phyloP scores from a whole-genome alignment of 2,797 vertebrate genomes.

The Cuniculus paca region DNA sequence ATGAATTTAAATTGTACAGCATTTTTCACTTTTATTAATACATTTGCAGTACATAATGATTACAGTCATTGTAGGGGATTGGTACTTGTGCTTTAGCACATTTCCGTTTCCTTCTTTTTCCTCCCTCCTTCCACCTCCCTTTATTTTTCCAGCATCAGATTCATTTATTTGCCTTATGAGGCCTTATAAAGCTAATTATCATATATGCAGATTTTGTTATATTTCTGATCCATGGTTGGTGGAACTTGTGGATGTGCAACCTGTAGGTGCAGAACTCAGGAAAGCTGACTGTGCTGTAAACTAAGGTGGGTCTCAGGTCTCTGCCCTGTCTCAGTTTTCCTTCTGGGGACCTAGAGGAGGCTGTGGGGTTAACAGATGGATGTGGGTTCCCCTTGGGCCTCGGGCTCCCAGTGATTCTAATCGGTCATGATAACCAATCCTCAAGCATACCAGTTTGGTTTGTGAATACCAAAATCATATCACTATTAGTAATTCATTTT shows the following conservation, averaged over 20 bases:
- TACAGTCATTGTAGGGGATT: neutral
- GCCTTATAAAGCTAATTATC: neutral
- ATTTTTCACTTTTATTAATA: neutral
- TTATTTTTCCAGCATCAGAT: neutral
- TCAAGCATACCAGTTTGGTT: neutral
- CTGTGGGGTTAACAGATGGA: neutral
- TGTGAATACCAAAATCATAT: neutral
- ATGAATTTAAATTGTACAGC: neutral
- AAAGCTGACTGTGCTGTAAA: neutral
- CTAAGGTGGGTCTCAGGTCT: fast-evolving
- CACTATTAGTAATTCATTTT: neutral
- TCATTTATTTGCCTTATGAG: neutral
- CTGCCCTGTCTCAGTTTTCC: neutral
- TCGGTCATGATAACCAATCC: neutral
- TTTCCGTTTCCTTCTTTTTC: neutral
- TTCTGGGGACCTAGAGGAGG: neutral
- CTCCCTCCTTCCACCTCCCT: neutral
- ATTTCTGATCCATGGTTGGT: neutral
- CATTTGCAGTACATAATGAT: neutral
- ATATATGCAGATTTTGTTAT: neutral
- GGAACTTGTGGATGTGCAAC: neutral
- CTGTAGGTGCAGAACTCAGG: neutral
- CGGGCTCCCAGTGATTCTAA: neutral
- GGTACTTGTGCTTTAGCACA: neutral
- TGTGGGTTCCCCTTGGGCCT: neutral